These are phyloP conservation scores for Caenorhabditis sinica DNA, from an alignment of 2,888 invertebrate genomes.

Conservation along the genomic window DNA sequence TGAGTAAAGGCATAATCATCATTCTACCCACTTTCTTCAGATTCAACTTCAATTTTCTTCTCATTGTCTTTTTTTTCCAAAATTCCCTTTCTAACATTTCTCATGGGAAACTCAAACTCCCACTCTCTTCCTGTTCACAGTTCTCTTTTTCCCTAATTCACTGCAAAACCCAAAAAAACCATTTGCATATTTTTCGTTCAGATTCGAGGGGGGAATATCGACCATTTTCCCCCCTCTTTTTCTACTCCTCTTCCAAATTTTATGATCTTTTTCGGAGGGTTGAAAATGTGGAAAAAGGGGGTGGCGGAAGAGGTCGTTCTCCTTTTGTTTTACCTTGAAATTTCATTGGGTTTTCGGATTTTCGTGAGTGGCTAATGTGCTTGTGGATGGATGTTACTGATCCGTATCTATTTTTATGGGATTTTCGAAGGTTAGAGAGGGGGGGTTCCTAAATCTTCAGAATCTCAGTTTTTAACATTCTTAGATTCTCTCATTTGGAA, in stretches of 20 bases:
- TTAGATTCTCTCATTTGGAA: no score
- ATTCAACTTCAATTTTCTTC: no score
- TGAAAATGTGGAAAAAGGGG: no score
- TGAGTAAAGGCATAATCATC: no score
- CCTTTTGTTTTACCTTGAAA: slow-evolving; percentile 1
- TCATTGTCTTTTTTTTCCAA: no score
- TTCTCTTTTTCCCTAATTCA: not conserved
- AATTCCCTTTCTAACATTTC: not conserved
- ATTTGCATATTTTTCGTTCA: not conserved
- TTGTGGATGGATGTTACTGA: not conserved
- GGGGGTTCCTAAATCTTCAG: no score
- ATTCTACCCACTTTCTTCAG: no score
- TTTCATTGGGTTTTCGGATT: not conserved
- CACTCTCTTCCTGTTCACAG: not conserved
- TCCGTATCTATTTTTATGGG: no score
- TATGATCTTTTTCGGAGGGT: not conserved
- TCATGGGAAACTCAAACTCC: not conserved
- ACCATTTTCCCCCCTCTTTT: not conserved
- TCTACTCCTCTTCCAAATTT: not conserved
- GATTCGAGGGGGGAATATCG: not conserved
- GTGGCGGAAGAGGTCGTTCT: not conserved
- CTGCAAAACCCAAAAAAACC: not conserved
- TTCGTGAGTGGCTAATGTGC: no score
- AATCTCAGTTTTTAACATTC: not conserved
- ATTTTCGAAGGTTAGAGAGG: no score